Percentiles rank a stretch among this genome's conserved stretches.
phyloP scores from a whole-genome alignment of 2,797 vertebrate genomes.

The Peromyscus attwateri region DNA sequence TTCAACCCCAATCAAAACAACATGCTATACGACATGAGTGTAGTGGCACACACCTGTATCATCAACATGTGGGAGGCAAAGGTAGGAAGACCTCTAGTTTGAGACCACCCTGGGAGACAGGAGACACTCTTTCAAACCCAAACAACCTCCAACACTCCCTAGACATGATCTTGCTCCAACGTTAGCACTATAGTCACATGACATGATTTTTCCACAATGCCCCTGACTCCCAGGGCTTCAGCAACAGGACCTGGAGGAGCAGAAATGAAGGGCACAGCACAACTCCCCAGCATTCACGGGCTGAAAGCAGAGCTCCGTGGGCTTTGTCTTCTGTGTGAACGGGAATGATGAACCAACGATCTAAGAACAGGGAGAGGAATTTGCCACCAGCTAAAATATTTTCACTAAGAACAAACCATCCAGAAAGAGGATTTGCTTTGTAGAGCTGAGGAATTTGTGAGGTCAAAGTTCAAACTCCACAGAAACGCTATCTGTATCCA shows the following conservation, averaged over 20 bases:
- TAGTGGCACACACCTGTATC: neutral
- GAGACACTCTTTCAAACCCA: neutral
- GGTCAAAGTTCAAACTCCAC: constrained; percentile 42
- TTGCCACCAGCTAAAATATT: constrained; percentile 52
- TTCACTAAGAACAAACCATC: constrained; percentile 68
- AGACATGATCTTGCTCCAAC: neutral
- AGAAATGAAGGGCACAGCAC: neutral
- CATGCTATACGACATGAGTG: neutral
- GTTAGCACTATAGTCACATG: neutral
- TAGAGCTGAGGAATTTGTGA: constrained; percentile 70
- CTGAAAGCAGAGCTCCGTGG: neutral
- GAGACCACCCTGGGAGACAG: neutral
- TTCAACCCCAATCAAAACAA: neutral
- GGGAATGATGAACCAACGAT: constrained; percentile 48
- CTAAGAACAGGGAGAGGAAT: constrained; percentile 61
- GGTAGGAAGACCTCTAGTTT: neutral
- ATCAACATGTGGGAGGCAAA: neutral
- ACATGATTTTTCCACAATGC: neutral
- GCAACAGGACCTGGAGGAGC: neutral
- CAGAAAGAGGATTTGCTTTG: constrained; percentile 66
- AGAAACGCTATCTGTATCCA: constrained; percentile 38
- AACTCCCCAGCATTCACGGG: neutral
- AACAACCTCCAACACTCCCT: neutral
- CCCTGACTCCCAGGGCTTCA: neutral
- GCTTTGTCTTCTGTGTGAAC: constrained; percentile 44